Conservation (phyloP, 2,113 vertebrate genomes). For the Spilogale gracilis region DNA sequence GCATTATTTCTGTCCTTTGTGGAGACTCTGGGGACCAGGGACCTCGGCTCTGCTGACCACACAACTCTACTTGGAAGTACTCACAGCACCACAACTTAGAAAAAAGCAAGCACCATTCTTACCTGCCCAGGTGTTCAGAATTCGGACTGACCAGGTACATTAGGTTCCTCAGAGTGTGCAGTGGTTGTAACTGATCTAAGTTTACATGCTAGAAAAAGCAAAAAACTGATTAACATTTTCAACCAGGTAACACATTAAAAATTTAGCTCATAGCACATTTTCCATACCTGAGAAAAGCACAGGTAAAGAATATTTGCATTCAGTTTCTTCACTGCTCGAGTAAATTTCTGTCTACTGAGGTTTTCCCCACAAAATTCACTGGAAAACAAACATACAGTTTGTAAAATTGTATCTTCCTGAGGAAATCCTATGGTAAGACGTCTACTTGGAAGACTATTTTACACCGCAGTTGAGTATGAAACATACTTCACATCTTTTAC, state of each 20-base stretch:
- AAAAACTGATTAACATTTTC: constrained; percentile 57
- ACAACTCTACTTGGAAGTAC: background rate
- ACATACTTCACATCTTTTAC: background rate
- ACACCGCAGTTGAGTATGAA: background rate
- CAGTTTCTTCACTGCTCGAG: constrained; percentile 95
- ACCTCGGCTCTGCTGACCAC: background rate
- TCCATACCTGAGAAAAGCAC: constrained; percentile 98
- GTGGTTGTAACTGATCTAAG: constrained; percentile 96
- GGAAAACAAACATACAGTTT: constrained; percentile 67
- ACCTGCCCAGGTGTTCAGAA: constrained; percentile 97
- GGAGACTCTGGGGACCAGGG: background rate
- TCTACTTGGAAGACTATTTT: background rate
- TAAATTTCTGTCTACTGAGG: constrained; percentile 96
- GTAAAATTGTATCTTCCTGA: background rate
- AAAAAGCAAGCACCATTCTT: constrained; percentile 79
- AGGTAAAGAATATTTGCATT: constrained; percentile 98
- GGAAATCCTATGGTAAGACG: background rate
- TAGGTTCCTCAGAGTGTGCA: constrained; percentile 98
- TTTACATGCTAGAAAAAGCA: constrained; percentile 92
- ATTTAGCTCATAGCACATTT: background rate
- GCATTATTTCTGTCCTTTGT: background rate
- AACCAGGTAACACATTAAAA: constrained; percentile 60
- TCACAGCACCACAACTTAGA: background rate
- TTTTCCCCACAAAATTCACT: constrained; percentile 99
- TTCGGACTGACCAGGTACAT: constrained; percentile 97